Evolutionary conservation across 2,113 vertebrate species (phyloP).

Genomic region (Canis aureus): DNA sequence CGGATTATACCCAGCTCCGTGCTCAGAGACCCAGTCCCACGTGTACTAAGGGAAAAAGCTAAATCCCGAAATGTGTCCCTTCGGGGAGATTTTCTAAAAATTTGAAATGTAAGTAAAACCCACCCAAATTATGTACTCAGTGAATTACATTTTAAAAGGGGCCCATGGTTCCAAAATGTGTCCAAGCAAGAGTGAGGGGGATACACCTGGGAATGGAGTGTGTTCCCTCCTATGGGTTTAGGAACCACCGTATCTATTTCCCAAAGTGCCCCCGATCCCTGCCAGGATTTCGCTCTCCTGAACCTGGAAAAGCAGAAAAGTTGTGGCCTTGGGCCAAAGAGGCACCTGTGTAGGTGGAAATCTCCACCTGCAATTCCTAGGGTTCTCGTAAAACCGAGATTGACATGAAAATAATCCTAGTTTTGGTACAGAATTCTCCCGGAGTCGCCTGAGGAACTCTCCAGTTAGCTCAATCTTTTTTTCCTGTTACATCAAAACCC

Average conservation of each 20-base stretch:
- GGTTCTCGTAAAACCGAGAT: conserved; percentile 69
- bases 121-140: neutral
- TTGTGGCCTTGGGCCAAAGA: conserved; percentile 78
- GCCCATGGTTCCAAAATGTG: conserved; percentile 78
- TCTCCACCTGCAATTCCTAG: conserved; percentile 82
- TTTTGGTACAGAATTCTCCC: conserved; percentile 62
- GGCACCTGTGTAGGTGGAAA: conserved; percentile 75
- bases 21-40: neutral
- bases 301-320: conserved; percentile 73
- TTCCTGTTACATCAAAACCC: conserved; percentile 61
- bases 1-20: neutral
- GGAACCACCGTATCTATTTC: conserved; percentile 83
- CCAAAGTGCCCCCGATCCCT: conserved; percentile 83
- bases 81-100: neutral
- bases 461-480: conserved; percentile 37
- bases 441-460: conserved; percentile 76
- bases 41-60: neutral
- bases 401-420: conserved; percentile 45
- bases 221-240: conserved; percentile 82
- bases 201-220: conserved; percentile 77
- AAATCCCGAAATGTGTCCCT: neutral
- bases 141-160: conserved; percentile 73
- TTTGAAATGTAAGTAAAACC: conserved; percentile 47
- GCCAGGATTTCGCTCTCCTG: conserved; percentile 83
- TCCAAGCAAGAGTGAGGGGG: conserved; percentile 82